Evolutionary conservation across 2,797 vertebrate genomes (phyloP).

Genomic region (Melopsittacus undulatus): DNA sequence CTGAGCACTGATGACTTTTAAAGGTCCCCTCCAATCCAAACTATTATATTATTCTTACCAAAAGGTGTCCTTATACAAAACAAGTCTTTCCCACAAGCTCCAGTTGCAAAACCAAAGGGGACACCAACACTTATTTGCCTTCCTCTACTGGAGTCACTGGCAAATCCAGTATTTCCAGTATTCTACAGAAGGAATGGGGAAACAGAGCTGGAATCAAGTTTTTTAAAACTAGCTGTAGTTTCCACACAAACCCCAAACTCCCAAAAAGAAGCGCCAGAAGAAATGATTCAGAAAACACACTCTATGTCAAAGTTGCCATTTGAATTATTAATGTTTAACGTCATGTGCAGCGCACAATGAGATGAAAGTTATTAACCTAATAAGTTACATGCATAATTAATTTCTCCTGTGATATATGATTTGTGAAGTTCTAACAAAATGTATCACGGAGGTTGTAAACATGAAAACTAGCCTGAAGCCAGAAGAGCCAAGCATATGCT

Average conservation of each 20-base stretch:
- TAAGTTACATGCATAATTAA: conserved; percentile 63
- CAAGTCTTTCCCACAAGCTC: background rate
- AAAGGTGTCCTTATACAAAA: background rate
- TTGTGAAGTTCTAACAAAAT: conserved; percentile 41
- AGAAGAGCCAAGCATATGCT: conserved; percentile 26
- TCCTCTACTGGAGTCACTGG: background rate
- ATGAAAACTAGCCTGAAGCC: conserved; percentile 55
- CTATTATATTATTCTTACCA: background rate
- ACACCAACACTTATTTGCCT: background rate
- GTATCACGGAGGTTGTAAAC: conserved; percentile 33
- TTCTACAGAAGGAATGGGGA: background rate
- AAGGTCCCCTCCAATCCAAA: background rate
- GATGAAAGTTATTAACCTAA: conserved; percentile 40
- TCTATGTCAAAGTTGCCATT: background rate
- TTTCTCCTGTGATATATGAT: conserved; percentile 29
- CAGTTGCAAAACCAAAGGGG: background rate
- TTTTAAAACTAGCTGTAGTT: background rate
- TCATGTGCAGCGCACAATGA: background rate
- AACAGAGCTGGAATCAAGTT: background rate
- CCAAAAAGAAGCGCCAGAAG: background rate
- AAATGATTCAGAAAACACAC: background rate
- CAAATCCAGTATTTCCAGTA: background rate
- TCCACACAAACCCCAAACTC: background rate
- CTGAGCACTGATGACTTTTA: background rate
- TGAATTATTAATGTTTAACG: conserved; percentile 44